phyloP scores from a whole-genome alignment of 1,140 invertebrate species.

The Atta texana region DNA sequence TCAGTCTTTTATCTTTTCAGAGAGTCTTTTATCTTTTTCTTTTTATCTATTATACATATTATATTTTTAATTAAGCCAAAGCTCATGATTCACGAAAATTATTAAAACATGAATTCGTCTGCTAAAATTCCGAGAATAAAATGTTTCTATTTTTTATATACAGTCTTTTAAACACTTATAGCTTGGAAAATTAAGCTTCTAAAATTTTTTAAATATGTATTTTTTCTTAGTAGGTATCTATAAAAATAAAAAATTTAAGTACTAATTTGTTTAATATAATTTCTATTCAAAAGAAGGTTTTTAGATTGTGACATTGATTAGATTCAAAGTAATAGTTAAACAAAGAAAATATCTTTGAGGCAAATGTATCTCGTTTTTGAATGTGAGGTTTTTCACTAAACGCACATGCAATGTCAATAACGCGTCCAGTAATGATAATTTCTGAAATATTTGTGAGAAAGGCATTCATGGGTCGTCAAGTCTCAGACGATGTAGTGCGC shows the following conservation, averaged over 20 bases:
- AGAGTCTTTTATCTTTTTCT: neutral
- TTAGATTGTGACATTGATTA: neutral
- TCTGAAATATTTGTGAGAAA: conserved; percentile 72
- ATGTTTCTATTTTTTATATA: neutral
- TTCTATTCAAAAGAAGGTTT: neutral
- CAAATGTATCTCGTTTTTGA: neutral
- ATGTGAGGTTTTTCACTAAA: neutral
- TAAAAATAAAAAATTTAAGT: too few species aligned
- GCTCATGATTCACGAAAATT: neutral
- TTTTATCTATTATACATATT: neutral
- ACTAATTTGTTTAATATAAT: neutral
- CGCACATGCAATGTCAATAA: neutral
- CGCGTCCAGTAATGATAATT: conserved; percentile 27
- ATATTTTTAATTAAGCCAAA: too few species aligned
- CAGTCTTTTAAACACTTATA: neutral
- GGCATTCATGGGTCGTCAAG: conserved; percentile 87
- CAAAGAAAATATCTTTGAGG: neutral
- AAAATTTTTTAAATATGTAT: neutral
- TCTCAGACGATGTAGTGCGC: conserved; percentile 91
- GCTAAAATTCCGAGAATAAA: neutral
- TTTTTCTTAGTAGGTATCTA: neutral
- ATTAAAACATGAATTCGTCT: neutral
- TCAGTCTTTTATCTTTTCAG: neutral
- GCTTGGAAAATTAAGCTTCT: conserved; percentile 4
- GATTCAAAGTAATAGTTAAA: neutral